These are phyloP conservation scores for Epinephelus cyanopodus DNA, from an alignment of 2,113 vertebrate genomes.

Conservation along the genomic window DNA sequence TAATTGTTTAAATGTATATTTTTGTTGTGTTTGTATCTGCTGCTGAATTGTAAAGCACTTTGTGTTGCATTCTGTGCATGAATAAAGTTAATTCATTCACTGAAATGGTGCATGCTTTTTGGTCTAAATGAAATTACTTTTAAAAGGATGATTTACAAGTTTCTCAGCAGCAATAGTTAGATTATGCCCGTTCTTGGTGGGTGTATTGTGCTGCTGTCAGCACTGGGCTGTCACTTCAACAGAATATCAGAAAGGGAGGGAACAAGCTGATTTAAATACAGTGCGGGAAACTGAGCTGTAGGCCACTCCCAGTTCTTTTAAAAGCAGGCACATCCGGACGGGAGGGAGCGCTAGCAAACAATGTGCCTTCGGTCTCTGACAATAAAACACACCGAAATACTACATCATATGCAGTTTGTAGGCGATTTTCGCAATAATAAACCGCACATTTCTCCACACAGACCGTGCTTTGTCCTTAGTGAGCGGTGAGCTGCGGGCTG, in stretches of 20 bases:
- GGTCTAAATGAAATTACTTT: neutral
- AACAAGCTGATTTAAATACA: slow-evolving; percentile 80
- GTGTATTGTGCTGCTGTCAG: slow-evolving; percentile 45
- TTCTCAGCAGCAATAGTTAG: neutral
- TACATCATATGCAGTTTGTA: neutral
- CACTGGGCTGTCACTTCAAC: slow-evolving; percentile 49
- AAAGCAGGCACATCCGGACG: slow-evolving; percentile 79
- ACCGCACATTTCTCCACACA: rapidly evolving
- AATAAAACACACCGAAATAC: slow-evolving; percentile 62
- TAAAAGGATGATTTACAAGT: neutral
- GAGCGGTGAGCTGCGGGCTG: neutral
- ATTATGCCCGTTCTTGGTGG: neutral
- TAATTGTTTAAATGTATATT: too few relatives aligned
- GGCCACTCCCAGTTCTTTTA: slow-evolving; percentile 80
- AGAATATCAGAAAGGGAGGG: slow-evolving; percentile 71
- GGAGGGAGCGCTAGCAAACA: slow-evolving; percentile 81
- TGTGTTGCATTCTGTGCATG: too few relatives aligned
- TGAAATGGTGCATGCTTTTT: too few relatives aligned
- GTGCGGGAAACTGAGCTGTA: slow-evolving; percentile 79
- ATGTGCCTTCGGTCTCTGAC: slow-evolving; percentile 69
- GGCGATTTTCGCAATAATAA: rapidly evolving
- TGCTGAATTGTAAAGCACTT: too few relatives aligned
- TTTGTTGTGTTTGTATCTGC: too few relatives aligned
- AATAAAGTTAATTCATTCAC: too few relatives aligned
- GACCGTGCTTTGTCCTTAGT: neutral